Conservation (phyloP, 2,888 invertebrate genomes). For the Rosalia funebris region DNA sequence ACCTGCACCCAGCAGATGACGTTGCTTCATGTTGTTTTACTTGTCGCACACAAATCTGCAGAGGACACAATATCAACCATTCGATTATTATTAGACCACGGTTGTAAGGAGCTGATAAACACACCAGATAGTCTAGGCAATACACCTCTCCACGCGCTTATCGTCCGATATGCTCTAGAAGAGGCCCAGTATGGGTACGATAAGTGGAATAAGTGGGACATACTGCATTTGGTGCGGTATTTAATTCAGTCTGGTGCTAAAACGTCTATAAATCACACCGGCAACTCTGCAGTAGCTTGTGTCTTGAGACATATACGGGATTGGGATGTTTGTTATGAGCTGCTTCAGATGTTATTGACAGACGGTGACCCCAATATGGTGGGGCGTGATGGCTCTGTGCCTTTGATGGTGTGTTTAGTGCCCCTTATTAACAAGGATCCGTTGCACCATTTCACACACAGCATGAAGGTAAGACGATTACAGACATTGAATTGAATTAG, state of each 20-base stretch:
- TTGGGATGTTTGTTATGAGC: slow-evolving; percentile 73
- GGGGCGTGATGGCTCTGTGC: slow-evolving; percentile 77
- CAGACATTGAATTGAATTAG: too few species aligned
- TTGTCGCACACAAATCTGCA: slow-evolving; percentile 75
- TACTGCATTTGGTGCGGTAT: slow-evolving; percentile 73
- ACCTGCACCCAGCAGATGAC: slow-evolving; percentile 80
- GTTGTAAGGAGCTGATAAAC: slow-evolving; percentile 78
- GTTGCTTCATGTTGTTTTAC: slow-evolving; percentile 73
- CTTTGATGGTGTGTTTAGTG: slow-evolving; percentile 79
- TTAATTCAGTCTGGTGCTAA: slow-evolving; percentile 73
- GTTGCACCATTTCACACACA: slow-evolving; percentile 76
- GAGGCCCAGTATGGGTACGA: slow-evolving; percentile 75
- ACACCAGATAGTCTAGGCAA: slow-evolving; percentile 78
- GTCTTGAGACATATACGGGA: slow-evolving; percentile 76
- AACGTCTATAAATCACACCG: slow-evolving; percentile 75
- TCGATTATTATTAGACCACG: slow-evolving; percentile 75
- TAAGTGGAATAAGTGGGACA: slow-evolving; percentile 80
- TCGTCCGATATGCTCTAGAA: slow-evolving; percentile 74
- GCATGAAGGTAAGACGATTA: slow-evolving; percentile 75
- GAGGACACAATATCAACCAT: slow-evolving; percentile 77
- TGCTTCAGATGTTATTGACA: slow-evolving; percentile 69
- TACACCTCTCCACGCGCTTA: slow-evolving; percentile 77
- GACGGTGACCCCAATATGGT: slow-evolving; percentile 75
- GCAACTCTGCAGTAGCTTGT: slow-evolving; percentile 76
- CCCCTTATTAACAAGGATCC: slow-evolving; percentile 80